Conservation (phyloP, 2,797 vertebrate species). For the Hoplostethus mediterraneus region DNA sequence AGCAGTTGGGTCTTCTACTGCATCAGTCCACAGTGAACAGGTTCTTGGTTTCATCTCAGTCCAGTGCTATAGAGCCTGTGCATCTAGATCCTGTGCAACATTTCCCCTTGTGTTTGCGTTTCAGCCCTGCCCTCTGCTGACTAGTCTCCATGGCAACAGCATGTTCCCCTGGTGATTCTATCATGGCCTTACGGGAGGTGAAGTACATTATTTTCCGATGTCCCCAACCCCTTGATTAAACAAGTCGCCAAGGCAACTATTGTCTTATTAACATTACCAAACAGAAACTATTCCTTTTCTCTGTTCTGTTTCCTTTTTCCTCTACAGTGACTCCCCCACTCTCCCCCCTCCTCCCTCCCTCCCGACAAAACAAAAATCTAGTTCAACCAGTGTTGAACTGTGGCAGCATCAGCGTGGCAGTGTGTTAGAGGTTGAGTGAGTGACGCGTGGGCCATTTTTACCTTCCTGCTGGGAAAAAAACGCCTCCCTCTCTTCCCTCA, state of each 20-base stretch:
- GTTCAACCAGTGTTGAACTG: conserved; percentile 37
- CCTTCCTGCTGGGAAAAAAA: conserved; percentile 88
- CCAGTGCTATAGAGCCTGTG: background rate
- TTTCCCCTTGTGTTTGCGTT: conserved; percentile 54
- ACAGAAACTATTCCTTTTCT: conserved; percentile 38
- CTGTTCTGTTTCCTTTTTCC: conserved; percentile 22
- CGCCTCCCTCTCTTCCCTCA: conserved; percentile 85
- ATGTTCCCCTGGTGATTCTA: conserved; percentile 77
- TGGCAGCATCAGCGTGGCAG: background rate
- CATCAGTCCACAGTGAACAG: conserved; percentile 5
- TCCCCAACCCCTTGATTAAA: conserved; percentile 66
- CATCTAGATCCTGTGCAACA: conserved; percentile 14
- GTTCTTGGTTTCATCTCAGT: too few relatives aligned
- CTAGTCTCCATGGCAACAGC: conserved; percentile 74
- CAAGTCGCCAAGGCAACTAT: conserved; percentile 62
- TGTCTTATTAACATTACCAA: conserved; percentile 43
- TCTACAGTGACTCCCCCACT: background rate
- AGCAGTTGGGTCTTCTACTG: conserved; percentile 37
- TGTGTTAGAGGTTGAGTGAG: conserved; percentile 10
- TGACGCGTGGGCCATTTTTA: conserved; percentile 64
- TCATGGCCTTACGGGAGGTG: conserved; percentile 75
- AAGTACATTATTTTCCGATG: conserved; percentile 74
- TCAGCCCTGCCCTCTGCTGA: conserved; percentile 75
- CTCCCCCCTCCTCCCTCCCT: background rate
- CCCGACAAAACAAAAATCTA: conserved; percentile 28